Percentiles rank a stretch among this genome's conserved stretches.
These are phyloP conservation scores for Drosophila sproati DNA, from an alignment of 1,140 invertebrate genomes.

Conservation along the genomic window DNA sequence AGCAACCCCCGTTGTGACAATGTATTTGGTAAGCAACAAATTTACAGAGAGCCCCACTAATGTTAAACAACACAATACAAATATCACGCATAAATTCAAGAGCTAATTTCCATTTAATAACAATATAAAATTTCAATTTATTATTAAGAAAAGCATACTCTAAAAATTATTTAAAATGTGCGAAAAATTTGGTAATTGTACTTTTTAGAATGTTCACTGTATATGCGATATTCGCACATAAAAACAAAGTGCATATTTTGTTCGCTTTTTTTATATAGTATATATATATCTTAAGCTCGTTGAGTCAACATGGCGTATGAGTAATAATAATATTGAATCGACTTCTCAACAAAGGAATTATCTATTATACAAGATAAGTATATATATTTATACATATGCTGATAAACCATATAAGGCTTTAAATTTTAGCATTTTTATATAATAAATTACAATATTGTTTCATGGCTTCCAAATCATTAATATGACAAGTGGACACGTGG, in stretches of 20 bases:
- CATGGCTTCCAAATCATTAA: not conserved
- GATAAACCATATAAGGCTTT: not conserved
- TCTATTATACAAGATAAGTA: not conserved
- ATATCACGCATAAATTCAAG: too few relatives aligned
- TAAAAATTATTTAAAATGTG: too few relatives aligned
- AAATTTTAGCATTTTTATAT: not conserved
- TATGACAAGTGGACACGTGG: not conserved
- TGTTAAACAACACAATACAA: slow-evolving; percentile 3
- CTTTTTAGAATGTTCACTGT: too few relatives aligned
- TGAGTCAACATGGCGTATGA: not conserved
- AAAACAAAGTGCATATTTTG: too few relatives aligned
- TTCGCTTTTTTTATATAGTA: not conserved
- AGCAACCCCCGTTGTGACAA: slow-evolving; percentile 31
- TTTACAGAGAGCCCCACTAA: slow-evolving; percentile 26
- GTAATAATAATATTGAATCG: not conserved
- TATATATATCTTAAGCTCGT: not conserved
- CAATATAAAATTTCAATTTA: too few relatives aligned
- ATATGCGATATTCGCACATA: too few relatives aligned
- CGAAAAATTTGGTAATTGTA: too few relatives aligned
- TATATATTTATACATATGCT: not conserved
- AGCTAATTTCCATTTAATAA: too few relatives aligned
- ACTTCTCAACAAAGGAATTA: too few relatives aligned
- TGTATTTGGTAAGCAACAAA: slow-evolving; percentile 5
- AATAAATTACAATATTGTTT: not conserved
- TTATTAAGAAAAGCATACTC: too few relatives aligned